A percentile compares a stretch with the other conserved stretches of the same genome.
These are phyloP conservation scores for Dolichotis patagonum DNA, from an alignment of 2,113 vertebrate species.

Conservation along the genomic window DNA sequence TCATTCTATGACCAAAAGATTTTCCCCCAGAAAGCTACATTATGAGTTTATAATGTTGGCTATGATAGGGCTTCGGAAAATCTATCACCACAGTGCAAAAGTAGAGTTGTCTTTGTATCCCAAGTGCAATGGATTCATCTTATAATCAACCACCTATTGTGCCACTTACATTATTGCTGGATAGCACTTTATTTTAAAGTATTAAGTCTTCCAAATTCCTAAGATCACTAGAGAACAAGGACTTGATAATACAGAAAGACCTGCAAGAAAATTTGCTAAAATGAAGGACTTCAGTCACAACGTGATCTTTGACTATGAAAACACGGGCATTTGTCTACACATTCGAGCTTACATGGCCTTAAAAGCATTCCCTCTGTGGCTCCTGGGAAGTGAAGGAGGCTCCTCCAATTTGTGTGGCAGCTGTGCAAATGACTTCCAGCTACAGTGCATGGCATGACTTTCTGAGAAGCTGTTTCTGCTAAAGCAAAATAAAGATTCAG, in stretches of 20 bases:
- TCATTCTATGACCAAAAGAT: neutral
- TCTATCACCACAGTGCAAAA: neutral
- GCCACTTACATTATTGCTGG: accelerated
- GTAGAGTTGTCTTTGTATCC: neutral
- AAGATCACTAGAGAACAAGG: neutral
- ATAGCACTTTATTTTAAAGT: neutral
- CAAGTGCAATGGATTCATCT: accelerated
- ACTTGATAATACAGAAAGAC: neutral
- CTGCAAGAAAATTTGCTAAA: neutral
- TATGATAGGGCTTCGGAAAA: neutral
- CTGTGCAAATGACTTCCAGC: neutral
- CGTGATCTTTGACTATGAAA: neutral
- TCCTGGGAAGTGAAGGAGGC: neutral
- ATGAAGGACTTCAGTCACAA: accelerated
- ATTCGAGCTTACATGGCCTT: accelerated
- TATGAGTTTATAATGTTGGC: neutral
- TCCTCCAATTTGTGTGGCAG: neutral
- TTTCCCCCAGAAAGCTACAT: neutral
- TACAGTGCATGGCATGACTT: neutral
- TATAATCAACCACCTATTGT: accelerated
- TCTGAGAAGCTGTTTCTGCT: neutral
- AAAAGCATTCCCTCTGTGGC: accelerated
- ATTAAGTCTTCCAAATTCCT: neutral
- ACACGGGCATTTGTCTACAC: accelerated
- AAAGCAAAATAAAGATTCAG: neutral